Conservation (phyloP, 2,797 vertebrate species). For the Ptychobarbus kaznakovi region DNA sequence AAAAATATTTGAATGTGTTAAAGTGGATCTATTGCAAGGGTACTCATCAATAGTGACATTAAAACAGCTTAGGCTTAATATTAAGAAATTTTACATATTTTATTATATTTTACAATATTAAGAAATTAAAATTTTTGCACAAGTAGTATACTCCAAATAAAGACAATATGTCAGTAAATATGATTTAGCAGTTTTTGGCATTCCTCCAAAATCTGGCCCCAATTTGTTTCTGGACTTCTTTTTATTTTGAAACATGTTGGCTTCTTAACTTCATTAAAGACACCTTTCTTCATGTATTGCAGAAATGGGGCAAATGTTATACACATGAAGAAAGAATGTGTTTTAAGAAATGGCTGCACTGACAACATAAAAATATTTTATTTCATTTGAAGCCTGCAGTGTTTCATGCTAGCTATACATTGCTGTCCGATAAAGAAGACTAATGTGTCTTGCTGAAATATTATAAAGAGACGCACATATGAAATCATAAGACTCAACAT, state of each 20-base stretch:
- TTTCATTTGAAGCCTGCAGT: conserved; percentile 66
- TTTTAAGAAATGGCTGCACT: neutral
- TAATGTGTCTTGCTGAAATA: conserved; percentile 74
- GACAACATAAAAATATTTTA: conserved; percentile 55
- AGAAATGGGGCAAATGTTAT: conserved; percentile 56
- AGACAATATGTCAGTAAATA: neutral
- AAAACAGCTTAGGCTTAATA: neutral
- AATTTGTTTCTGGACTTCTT: neutral
- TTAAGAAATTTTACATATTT: neutral
- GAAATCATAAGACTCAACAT: conserved; percentile 60
- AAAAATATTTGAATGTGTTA: neutral
- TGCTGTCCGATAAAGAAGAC: conserved; percentile 74
- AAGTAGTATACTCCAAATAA: neutral
- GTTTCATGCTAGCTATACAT: conserved; percentile 65
- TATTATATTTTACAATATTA: too few relatives aligned
- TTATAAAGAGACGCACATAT: conserved; percentile 72
- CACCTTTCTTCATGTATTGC: neutral
- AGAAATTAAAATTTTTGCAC: neutral
- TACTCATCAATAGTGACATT: neutral
- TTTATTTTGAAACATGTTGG: neutral
- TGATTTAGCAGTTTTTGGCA: neutral
- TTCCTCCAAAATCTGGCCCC: neutral
- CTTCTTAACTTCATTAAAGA: neutral
- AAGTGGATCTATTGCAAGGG: neutral
- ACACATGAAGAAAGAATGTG: conserved; percentile 68